Evolutionary conservation across 1,140 invertebrate species (phyloP).

Genomic region (Pseudomyrmex sp.): DNA sequence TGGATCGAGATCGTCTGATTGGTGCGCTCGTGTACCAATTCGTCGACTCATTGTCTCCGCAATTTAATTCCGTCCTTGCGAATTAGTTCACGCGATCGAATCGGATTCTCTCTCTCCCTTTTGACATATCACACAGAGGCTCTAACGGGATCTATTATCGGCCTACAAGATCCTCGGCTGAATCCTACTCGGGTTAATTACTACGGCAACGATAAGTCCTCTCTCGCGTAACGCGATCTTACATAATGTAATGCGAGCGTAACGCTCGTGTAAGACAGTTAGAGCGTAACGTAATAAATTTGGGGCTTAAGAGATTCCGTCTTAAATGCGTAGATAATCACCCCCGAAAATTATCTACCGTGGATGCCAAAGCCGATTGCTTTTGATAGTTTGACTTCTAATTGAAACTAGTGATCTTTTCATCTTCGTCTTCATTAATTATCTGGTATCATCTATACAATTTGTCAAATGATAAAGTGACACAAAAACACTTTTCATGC

Average conservation of each 20-base stretch:
- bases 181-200: constrained; percentile 34
- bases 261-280: constrained; percentile 27
- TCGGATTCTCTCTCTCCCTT: constrained; percentile 12
- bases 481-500: no score
- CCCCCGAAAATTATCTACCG: background rate
- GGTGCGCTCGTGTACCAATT: constrained; percentile 11
- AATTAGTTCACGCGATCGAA: constrained; percentile 41
- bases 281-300: constrained; percentile 33
- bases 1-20: constrained; percentile 14
- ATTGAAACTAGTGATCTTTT: no score
- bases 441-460: no score
- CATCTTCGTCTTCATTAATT: no score
- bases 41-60: constrained; percentile 36
- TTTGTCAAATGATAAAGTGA: no score
- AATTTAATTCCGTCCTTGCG: constrained; percentile 32
- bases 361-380: background rate
- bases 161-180: constrained; percentile 14
- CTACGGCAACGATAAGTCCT: constrained; percentile 17
- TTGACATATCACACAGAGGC: background rate
- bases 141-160: constrained; percentile 41
- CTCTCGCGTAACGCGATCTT: constrained; percentile 28
- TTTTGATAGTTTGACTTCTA: background rate
- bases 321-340: background rate
- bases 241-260: constrained; percentile 16
- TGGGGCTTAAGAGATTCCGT: constrained; percentile 11